phyloP scores from a whole-genome alignment of 2,113 vertebrate genomes.

The Brachypodius melanocephalos region DNA sequence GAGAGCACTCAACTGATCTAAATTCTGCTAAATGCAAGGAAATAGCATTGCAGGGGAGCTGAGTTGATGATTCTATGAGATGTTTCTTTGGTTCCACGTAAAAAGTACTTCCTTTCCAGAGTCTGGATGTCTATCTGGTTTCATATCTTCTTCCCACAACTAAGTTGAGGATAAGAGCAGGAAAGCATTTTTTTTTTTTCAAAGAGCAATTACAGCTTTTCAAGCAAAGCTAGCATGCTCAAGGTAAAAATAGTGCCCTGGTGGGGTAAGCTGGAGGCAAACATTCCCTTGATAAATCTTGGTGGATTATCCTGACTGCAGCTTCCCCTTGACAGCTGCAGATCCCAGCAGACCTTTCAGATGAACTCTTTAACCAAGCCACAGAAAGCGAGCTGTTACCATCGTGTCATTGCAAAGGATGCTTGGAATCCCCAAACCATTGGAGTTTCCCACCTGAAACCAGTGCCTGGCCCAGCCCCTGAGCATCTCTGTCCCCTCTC shows the following conservation, averaged over 20 bases:
- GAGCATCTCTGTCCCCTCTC: accelerated
- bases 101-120: neutral
- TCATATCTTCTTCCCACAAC: neutral
- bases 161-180: neutral
- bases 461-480: accelerated
- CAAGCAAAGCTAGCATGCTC: neutral
- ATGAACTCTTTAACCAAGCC: neutral
- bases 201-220: neutral
- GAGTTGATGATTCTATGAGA: neutral
- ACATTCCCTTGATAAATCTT: neutral
- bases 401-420: accelerated
- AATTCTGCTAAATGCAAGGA: neutral
- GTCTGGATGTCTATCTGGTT: neutral
- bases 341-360: neutral
- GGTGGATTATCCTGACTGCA: neutral
- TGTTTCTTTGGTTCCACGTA: neutral
- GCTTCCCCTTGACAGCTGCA: neutral
- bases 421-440: accelerated
- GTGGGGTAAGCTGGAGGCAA: neutral
- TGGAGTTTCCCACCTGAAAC: neutral
- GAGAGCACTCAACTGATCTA: neutral
- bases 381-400: neutral
- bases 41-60: neutral
- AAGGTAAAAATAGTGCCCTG: neutral
- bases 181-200: neutral